Evolutionary conservation across 2,113 vertebrate genomes (phyloP), one percentile per base, ranked within the genome.

Genomic region (Barnardius zonarius): DNA sequence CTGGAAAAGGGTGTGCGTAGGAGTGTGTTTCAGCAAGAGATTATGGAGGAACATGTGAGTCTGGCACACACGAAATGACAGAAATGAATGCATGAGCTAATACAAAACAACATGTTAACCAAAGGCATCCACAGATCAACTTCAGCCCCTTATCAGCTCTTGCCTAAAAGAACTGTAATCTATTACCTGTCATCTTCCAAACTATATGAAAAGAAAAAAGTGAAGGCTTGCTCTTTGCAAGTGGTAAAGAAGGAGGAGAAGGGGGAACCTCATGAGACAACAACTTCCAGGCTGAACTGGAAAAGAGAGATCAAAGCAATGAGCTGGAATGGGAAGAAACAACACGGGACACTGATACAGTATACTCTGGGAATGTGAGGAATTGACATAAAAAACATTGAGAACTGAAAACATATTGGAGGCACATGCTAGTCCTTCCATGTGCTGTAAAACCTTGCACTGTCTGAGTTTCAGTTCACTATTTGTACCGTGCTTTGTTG

Each of bases 21-120:
- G 86, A 93, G 69, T 84, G 55, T 89, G 63, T 89, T 95, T 94
- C 83, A 93, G 92, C 62, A 54, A 83, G 80, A 92, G 72, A 92
- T 92, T 96, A 80, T 66, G 86, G 55, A 37, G 52, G 33, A 93
- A 83, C 83, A 39, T 17, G 7, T 63, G 79, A 93, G 74, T 83
- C 92, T 95, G 80, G 88, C 68, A 95, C 91, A 93, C 83, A 75
- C 4, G 3, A 37, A 93, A 78, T 89, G 90, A 95, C 83, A 92
- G 86, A 68, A 95, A 83, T 82, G 48, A 90, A 84, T 81, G 79
- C 61, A 54, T 74, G 74, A 95, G 69, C 54, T 68, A 24, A 43
- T 59, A 57, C 27, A 69, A 79, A 87, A 90, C 43, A 88, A 30
- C 73, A 25, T 15, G 4, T 44, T 70, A 83, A 89, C 82, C 90